Conservation (phyloP, 2,797 vertebrate genomes). For the Botia almorhae region DNA sequence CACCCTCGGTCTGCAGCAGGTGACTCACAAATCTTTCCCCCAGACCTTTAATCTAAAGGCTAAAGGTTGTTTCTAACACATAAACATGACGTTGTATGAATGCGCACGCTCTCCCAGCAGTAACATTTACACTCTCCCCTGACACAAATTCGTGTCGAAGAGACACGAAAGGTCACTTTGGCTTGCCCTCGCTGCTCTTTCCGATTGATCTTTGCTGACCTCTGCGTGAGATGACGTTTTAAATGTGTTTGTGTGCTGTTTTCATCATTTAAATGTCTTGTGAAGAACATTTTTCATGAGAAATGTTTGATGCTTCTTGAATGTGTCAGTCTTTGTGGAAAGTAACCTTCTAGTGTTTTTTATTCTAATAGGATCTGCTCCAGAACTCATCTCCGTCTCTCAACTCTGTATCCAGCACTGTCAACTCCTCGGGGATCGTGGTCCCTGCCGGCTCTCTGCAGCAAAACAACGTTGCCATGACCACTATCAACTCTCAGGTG, state of each 20-base stretch:
- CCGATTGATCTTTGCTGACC: conserved; percentile 41
- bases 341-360: not conserved
- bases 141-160: conserved; percentile 17
- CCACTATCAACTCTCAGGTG: conserved; percentile 89
- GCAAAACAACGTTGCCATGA: conserved; percentile 90
- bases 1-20: conserved; percentile 95
- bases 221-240: conserved; percentile 36
- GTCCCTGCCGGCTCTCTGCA: conserved; percentile 88
- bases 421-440: conserved; percentile 91
- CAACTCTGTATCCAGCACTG: conserved; percentile 86
- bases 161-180: conserved; percentile 40
- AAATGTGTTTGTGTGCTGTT: not conserved
- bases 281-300: not conserved
- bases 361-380: conserved; percentile 86
- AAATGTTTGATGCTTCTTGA: not conserved
- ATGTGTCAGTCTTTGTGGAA: not conserved
- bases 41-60: not conserved
- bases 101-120: conserved; percentile 22
- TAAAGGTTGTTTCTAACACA: conserved; percentile 23
- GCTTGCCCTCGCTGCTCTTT: conserved; percentile 31
- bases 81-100: conserved; percentile 23
- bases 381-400: conserved; percentile 93
- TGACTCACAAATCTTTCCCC: conserved; percentile 65
- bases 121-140: conserved; percentile 41
- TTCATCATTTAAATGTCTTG: not conserved